phyloP scores from a whole-genome alignment of 2,888 invertebrate genomes.

The Orthonychiurus folsomi region DNA sequence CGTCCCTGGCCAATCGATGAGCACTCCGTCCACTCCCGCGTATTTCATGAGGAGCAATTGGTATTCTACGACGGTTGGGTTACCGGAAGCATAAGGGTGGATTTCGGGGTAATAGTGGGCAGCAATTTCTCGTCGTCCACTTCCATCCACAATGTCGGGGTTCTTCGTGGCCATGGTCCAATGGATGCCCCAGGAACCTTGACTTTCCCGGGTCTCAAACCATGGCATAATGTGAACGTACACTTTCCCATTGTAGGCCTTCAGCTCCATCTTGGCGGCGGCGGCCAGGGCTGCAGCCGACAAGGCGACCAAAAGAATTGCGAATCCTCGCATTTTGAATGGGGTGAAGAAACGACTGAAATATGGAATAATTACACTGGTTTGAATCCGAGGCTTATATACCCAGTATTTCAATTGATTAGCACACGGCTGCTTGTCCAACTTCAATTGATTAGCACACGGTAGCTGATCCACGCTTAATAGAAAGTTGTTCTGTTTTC shows the following conservation, averaged over 20 bases:
- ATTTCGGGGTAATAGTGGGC: conserved; percentile 33
- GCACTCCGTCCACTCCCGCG: conserved; percentile 34
- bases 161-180: conserved; percentile 36
- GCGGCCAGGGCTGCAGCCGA: not conserved
- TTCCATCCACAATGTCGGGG: conserved; percentile 28
- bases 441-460: too few relatives aligned
- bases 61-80: conserved; percentile 23
- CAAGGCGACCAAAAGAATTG: not conserved
- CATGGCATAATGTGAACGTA: conserved; percentile 37
- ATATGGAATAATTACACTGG: not conserved
- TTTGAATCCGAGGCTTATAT: not conserved
- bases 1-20: conserved; percentile 36
- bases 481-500: too few relatives aligned
- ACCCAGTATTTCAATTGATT: not conserved
- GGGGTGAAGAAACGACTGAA: not conserved
- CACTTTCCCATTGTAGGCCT: conserved; percentile 21
- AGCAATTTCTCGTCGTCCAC: conserved; percentile 30
- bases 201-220: conserved; percentile 26
- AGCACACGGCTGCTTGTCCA: too few relatives aligned
- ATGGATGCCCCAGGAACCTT: conserved; percentile 34
- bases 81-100: conserved; percentile 33
- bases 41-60: conserved; percentile 32
- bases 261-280: conserved; percentile 6
- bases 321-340: not conserved
- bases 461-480: too few relatives aligned